phyloP scores from a whole-genome alignment of 2,113 vertebrate species.

The Oncorhynchus keta region DNA sequence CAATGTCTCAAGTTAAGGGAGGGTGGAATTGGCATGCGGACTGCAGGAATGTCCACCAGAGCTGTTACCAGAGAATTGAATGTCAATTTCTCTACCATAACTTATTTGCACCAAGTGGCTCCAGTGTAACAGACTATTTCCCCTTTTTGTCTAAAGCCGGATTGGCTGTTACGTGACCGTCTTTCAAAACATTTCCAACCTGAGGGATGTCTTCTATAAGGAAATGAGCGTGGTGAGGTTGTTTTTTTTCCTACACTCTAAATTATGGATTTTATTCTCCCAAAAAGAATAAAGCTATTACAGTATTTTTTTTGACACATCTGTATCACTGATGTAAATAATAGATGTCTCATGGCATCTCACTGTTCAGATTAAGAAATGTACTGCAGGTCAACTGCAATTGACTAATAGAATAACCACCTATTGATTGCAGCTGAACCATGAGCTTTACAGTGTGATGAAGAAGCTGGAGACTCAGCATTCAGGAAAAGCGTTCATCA shows the following conservation, averaged over 20 bases:
- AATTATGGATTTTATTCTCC: not conserved
- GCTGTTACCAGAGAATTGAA: too few relatives aligned
- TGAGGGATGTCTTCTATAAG: slow-evolving; percentile 92
- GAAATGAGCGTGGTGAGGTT: slow-evolving; percentile 91
- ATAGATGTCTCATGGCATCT: not conserved
- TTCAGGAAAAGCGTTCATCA: slow-evolving; percentile 87
- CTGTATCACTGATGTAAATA: too few relatives aligned
- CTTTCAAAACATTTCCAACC: slow-evolving; percentile 91
- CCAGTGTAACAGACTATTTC: not conserved
- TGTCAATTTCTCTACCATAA: too few relatives aligned
- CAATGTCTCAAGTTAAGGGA: too few relatives aligned
- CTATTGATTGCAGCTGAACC: slow-evolving; percentile 72
- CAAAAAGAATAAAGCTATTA: not conserved
- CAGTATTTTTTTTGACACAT: too few relatives aligned
- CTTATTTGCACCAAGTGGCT: not conserved
- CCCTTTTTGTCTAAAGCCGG: slow-evolving; percentile 71
- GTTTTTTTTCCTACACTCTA: not conserved
- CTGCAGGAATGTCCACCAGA: too few relatives aligned
- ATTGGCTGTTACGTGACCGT: slow-evolving; percentile 88
- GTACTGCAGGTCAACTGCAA: not conserved
- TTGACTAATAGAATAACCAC: not conserved
- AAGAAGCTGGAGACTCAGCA: slow-evolving; percentile 88
- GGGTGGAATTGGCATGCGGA: too few relatives aligned
- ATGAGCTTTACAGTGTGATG: slow-evolving; percentile 88
- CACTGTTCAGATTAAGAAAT: not conserved